These are phyloP conservation scores for Idaea dimidiata DNA, from an alignment of 2,888 invertebrate species.

Conservation along the genomic window DNA sequence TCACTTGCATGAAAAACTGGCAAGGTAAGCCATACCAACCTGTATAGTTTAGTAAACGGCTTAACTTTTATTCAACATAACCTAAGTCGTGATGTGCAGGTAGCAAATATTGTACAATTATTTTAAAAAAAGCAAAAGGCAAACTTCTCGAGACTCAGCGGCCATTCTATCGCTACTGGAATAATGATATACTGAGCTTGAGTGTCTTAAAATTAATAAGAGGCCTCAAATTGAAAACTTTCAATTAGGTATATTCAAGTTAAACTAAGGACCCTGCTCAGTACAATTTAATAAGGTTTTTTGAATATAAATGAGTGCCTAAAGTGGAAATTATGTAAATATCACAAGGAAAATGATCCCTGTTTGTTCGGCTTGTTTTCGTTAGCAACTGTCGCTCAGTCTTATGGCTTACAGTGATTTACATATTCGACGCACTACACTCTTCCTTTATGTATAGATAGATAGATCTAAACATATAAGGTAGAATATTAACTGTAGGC, in stretches of 20 bases:
- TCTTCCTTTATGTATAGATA: too few relatives aligned
- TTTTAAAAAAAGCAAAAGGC: too few relatives aligned
- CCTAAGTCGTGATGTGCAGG: too few relatives aligned
- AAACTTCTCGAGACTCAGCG: not conserved
- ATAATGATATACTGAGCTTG: conserved; percentile 15
- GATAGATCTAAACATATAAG: too few relatives aligned
- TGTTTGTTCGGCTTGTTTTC: not conserved
- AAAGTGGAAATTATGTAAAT: not conserved
- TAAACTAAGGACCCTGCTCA: not conserved
- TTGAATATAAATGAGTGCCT: conserved; percentile 1
- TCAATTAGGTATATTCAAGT: conserved; percentile 1
- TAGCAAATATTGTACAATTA: too few relatives aligned
- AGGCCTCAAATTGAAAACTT: not conserved
- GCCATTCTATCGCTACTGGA: not conserved
- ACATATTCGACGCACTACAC: not conserved
- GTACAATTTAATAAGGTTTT: conserved; percentile 1
- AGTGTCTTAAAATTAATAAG: conserved; percentile 18
- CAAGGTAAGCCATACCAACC: too few relatives aligned
- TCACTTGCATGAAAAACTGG: too few relatives aligned
- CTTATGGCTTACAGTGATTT: not conserved
- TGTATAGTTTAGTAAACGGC: too few relatives aligned
- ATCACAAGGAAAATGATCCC: not conserved
- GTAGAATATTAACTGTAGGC: too few relatives aligned
- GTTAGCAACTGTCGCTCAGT: not conserved
- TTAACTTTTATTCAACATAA: too few relatives aligned